Conservation (phyloP, 2,113 vertebrate species). For the Cinclus cinclus region DNA sequence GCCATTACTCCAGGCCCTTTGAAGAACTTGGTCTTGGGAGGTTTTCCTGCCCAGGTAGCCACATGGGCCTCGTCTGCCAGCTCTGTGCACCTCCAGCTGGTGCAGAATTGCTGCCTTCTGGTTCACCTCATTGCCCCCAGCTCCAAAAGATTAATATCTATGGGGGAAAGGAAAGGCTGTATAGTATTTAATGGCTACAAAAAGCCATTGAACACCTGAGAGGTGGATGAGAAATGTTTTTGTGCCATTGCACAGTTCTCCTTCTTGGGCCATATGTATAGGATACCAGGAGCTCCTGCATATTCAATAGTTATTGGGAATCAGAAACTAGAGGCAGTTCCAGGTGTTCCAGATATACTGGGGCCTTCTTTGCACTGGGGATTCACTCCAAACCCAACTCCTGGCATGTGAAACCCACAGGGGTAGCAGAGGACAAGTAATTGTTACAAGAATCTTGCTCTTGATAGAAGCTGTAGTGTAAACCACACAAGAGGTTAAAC, state of each 20-base stretch:
- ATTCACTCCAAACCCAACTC: not conserved
- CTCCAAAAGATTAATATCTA: not conserved
- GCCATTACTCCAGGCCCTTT: not conserved
- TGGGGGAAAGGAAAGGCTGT: not conserved
- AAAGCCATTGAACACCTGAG: not conserved
- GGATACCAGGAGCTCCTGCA: not conserved
- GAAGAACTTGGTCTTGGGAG: not conserved
- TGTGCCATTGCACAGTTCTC: not conserved
- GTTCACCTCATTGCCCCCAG: not conserved
- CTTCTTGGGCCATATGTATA: not conserved
- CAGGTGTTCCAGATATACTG: not conserved
- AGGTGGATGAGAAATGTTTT: not conserved
- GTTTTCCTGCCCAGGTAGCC: not conserved
- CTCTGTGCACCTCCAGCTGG: not conserved
- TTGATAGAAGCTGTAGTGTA: not conserved
- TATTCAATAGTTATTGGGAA: not conserved
- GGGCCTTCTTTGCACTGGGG: not conserved
- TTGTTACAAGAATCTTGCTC: not conserved
- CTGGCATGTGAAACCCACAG: not conserved
- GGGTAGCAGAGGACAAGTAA: not conserved
- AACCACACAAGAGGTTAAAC: not conserved
- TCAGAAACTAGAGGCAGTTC: not conserved
- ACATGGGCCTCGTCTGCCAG: not conserved
- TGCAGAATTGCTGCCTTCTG: not conserved
- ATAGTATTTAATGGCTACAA: not conserved